Evolutionary conservation across 2,113 vertebrate species (phyloP), one percentile per base, ranked within the genome.

Genomic region (Leiothrix lutea): DNA sequence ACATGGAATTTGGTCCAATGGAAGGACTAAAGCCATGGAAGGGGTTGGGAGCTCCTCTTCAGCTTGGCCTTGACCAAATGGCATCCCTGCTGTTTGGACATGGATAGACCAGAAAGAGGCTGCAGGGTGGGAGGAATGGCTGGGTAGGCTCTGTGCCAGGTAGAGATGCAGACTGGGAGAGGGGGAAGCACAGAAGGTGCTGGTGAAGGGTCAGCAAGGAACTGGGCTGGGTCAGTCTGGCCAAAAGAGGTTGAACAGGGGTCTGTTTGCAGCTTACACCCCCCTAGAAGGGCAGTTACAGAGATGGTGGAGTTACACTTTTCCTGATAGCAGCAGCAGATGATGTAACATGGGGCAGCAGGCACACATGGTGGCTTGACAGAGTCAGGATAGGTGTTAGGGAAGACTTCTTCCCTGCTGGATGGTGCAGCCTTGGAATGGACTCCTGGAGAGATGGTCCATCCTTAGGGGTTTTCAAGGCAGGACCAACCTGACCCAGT

Each of bases 1-100:
- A 74, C 0, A 0, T 1, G 24, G 40, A 1, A 0, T 71, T 86
- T 26, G 16, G 29, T 42, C 16, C 40, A 75, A 11, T 0, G 1
- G 61, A 61, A 69, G 62, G 22, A 82, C 8, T 47, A 48, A 75
- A 48, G 35, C 47, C 29, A 4, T 36, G 38, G 51, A 62, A 42
- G 20, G 14, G 21, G 5, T 5, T 81, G 53, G 51, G 53, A 79
- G 38, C 40, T 73, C n/a, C 50, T 89, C 24, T 80, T 80, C 45
- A 89, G 24, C 58, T 40, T 54, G 61, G 48, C 35, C 54, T 56
- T 42, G 25, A 38, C 31, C 56, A 61, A 80, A 9, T 25, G n/a
- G 31, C 4, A 6, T 47, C 26, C 35, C 24, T 19, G 14, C 40
- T 70, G 12, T 83, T 6, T 58, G 33, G 47, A 42, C 47, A 53